Evolutionary conservation across 2,113 vertebrate genomes (phyloP), one percentile per base, ranked within the genome.

Genomic region (Pedetes capensis): DNA sequence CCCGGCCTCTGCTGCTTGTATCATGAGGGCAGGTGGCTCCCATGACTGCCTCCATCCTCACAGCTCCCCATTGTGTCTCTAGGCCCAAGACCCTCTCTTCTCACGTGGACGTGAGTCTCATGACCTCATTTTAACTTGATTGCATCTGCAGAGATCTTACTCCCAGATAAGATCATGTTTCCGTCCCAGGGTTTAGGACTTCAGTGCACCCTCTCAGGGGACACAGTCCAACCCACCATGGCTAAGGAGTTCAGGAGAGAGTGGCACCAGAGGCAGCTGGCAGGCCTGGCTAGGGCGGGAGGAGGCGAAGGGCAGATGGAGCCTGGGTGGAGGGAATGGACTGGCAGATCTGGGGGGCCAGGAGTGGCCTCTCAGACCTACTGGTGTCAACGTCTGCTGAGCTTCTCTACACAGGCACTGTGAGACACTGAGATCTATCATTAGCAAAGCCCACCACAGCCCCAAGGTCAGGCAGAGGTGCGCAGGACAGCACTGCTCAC

Each of bases 321-420:
- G 1, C 11, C 44, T 55, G 11, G 6, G 5, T 27, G 7, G 32
- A 18, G 5, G 23, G 17, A 1, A 2, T 0, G 23, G 17, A 1
- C 4, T 0, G 32, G 29, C 23, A 11, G 20, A 23, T 34, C 2
- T 39, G 57, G 4, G 16, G 10, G 22, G 39, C 75, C 7, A 1
- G 27, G 16, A 25, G 63, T 0, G 5, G 12, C 44, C 37, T 8
- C 69, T 14, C n/a, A 2, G 53, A 29, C 47, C 16, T 5, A 5
- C 22, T 3, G 18, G 27, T 8, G 0, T 14, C 7, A 2, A 27
- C n/a, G 20, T n/a, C 10, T 51, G 39, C 22, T 34, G 42, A 6
- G 29, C 2, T 17, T 5, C 17, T 17, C 1, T 14, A 17, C 23
- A 29, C 1, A 29, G 51, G 16, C 10, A 1, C 53, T 16, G 6